A percentile compares a stretch with the other conserved stretches of the same genome.
Conservation (phyloP, 2,888 invertebrate species). For the Acrobasis consociella region DNA sequence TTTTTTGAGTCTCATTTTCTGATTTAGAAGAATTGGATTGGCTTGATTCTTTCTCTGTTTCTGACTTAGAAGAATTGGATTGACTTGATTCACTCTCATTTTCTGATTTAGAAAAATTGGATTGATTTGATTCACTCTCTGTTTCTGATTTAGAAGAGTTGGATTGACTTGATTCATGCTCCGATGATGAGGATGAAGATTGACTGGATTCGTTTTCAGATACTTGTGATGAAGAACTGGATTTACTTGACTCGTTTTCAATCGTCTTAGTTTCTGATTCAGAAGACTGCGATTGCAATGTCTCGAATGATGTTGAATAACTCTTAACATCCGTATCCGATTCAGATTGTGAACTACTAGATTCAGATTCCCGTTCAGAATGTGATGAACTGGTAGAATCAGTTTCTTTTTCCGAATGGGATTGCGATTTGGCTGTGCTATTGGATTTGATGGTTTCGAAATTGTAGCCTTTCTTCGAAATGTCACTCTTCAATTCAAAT, state of each 20-base stretch:
- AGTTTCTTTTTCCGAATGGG: background rate
- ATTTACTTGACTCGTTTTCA: background rate
- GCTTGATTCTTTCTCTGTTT: background rate
- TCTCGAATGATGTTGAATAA: background rate
- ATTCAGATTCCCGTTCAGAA: background rate
- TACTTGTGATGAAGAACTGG: background rate
- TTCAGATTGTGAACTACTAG: background rate
- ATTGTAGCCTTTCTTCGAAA: background rate
- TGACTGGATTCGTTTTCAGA: background rate
- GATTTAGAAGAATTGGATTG: too few relatives aligned
- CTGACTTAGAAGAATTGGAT: background rate
- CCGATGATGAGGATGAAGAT: background rate
- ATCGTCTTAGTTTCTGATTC: background rate
- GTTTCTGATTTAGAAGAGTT: background rate
- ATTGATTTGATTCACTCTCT: background rate
- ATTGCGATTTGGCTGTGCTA: background rate
- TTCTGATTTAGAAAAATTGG: background rate
- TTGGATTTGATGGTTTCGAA: background rate
- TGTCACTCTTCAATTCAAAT: background rate
- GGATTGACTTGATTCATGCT: background rate
- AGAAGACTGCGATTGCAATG: background rate
- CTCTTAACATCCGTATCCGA: background rate
- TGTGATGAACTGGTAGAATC: slow-evolving; percentile 3
- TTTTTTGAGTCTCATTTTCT: background rate
- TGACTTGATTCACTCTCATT: background rate